Conservation (phyloP, 2,797 vertebrate genomes). For the Apogon hyalosoma region DNA sequence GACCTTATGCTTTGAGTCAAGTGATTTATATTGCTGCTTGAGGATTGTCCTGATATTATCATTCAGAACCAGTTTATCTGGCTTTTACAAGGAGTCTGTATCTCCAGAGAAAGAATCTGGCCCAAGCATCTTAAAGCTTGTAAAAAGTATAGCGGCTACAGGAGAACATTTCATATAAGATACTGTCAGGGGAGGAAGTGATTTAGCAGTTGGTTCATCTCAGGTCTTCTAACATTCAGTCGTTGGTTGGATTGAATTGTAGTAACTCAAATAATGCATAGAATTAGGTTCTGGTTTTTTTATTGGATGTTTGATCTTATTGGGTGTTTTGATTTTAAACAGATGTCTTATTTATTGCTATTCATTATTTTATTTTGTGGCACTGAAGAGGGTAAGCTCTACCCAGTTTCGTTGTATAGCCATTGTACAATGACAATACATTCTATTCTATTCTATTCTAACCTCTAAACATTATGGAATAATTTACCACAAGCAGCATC, state of each 20-base stretch:
- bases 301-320: no score
- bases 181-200: conserved; percentile 14
- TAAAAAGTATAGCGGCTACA: conserved; percentile 8
- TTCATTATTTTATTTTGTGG: no score
- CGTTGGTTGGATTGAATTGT: conserved; percentile 37
- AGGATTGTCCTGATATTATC: conserved; percentile 56
- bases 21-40: conserved; percentile 45
- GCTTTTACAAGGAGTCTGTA: conserved; percentile 25
- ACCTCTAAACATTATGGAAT: conserved; percentile 39
- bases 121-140: conserved; percentile 12
- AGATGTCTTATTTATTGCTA: no score
- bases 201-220: conserved; percentile 35
- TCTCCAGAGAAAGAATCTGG: conserved; percentile 15
- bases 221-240: conserved; percentile 25
- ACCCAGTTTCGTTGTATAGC: no score
- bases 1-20: conserved; percentile 35
- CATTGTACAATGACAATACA: no score
- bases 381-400: no score
- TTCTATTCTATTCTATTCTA: no score
- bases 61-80: conserved; percentile 59
- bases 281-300: no score
- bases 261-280: conserved; percentile 28
- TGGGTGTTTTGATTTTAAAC: no score
- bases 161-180: conserved; percentile 11
- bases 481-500: conserved; percentile 18